Evolutionary conservation across 1,140 invertebrate species (phyloP), one percentile per base, ranked within the genome.

Genomic region (Leucophenga varia): DNA sequence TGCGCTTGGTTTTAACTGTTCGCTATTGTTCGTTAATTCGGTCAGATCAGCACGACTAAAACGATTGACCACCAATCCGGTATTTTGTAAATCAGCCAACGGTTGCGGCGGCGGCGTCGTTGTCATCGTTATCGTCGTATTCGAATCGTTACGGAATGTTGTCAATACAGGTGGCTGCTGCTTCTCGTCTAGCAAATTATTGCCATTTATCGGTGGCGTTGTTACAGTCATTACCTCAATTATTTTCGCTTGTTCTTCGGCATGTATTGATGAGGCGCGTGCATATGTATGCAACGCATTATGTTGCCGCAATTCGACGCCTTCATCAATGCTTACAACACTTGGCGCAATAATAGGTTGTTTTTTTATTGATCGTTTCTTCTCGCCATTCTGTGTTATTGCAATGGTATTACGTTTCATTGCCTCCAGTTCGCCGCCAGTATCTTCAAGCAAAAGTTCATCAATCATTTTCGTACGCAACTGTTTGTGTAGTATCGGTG

Each of bases 401-500:
- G n/a, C n/a, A n/a, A n/a, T n/a, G n/a, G n/a, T n/a, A n/a, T n/a
- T n/a, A n/a, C n/a, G n/a, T n/a, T n/a, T n/a, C 63, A 25, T 25
- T 6, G 5, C 22, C 10, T 5, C 10, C 10, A 10, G 22, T 10
- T 25, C 22, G 10, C 10, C 10, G 22, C 5, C 10, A 6, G 22
- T 25, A 17, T 65, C 63, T 36, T 55, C 40, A 13, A 57, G 45
- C 45, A 65, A 50, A 19, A 44, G 16, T 0, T 64, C 59, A n/a
- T 57, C 55, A 10, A 59, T 49, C 61, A 65, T 67, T 32, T 54
- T 63, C 6, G 63, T 54, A 1, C 65, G 49, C 21, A 67, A 57
- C 35, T 55, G 54, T 28, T 61, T 70, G 41, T 59, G 60, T 43
- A 70, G 36, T 2, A 73, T 64, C 0, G 71, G 71, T 10, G 71